Evolutionary conservation across 2,888 invertebrate genomes (phyloP).

Genomic region (Mesorhabditis spiculigera): DNA sequence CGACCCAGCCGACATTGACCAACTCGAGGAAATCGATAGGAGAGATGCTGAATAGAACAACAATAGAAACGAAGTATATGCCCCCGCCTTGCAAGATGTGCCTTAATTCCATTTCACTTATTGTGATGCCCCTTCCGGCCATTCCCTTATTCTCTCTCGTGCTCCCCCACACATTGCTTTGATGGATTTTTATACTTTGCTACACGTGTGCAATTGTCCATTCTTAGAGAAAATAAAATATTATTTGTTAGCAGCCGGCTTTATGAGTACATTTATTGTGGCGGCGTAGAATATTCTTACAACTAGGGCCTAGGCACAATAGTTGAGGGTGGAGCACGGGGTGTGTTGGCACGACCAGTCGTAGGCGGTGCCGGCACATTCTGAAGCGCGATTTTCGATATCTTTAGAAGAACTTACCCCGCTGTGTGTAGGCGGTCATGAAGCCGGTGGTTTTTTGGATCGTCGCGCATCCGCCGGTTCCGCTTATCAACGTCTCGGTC

Average conservation of each 20-base stretch:
- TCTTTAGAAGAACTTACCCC: background rate
- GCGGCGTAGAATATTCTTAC: no score
- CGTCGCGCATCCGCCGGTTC: constrained; percentile 3
- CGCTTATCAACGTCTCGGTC: background rate
- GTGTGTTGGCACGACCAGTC: background rate
- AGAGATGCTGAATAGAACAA: background rate
- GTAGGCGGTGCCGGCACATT: constrained; percentile 3
- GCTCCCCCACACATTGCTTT: no score
- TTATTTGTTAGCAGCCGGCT: no score
- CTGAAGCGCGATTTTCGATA: background rate
- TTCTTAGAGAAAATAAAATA: no score
- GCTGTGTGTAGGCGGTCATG: constrained; percentile 1
- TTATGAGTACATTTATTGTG: no score
- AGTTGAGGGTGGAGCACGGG: background rate
- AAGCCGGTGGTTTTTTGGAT: background rate
- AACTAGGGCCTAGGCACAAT: background rate
- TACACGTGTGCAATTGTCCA: no score
- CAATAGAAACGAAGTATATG: no score
- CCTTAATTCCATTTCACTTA: no score
- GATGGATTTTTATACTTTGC: no score
- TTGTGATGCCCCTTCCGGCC: no score
- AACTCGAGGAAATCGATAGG: constrained; percentile 46
- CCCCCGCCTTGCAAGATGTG: no score
- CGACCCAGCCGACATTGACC: constrained; percentile 43
- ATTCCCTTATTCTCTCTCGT: no score